phyloP scores from a whole-genome alignment of 2,888 invertebrate species.

The Caenorhabditis wallacei region DNA sequence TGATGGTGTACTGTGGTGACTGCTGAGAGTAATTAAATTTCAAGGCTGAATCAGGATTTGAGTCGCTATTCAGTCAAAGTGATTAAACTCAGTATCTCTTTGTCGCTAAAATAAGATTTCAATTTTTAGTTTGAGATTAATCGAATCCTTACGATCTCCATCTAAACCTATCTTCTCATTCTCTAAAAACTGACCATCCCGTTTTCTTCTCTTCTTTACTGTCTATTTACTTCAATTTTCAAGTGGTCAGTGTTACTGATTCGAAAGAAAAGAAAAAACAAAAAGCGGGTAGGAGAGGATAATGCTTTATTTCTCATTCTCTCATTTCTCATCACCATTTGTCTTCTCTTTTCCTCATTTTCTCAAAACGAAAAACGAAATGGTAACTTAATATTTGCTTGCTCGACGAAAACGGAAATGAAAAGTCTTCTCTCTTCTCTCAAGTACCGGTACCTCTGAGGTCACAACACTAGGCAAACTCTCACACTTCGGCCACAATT shows the following conservation, averaged over 20 bases:
- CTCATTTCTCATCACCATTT: conserved; percentile 16
- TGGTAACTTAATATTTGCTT: conserved; percentile 60
- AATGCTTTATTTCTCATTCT: neutral
- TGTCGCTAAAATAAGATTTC: no score
- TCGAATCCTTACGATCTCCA: no score
- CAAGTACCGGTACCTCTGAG: conserved; percentile 56
- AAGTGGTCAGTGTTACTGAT: conserved; percentile 51
- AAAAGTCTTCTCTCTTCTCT: conserved; percentile 42
- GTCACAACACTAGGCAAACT: conserved; percentile 61
- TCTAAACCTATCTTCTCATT: neutral
- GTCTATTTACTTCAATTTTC: conserved; percentile 25
- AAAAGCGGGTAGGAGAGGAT: conserved; percentile 5
- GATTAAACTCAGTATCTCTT: no score
- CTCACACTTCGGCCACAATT: conserved; percentile 36
- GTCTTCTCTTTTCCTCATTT: conserved; percentile 19
- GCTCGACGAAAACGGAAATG: conserved; percentile 59
- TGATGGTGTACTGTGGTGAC: no score
- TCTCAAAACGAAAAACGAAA: neutral
- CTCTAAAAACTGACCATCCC: conserved; percentile 16
- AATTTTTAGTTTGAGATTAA: no score
- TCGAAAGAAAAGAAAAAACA: conserved; percentile 34
- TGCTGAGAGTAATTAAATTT: no score
- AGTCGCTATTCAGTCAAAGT: no score
- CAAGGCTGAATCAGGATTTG: no score
- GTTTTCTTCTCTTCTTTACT: conserved; percentile 8